phyloP scores from a whole-genome alignment of 2,888 invertebrate genomes.

The Drosophila sordidula region DNA sequence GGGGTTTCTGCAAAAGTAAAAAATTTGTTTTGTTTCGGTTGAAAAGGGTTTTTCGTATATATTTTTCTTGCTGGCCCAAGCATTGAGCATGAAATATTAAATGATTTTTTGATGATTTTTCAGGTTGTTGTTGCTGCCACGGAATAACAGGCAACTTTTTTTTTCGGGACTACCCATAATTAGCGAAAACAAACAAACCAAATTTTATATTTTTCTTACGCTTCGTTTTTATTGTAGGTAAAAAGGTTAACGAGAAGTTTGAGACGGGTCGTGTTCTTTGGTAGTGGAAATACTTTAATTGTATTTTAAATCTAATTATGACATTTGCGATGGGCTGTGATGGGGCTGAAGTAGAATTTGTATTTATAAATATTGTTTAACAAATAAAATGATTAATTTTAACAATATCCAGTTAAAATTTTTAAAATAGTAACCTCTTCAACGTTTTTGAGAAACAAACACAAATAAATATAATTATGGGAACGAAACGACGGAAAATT shows the following conservation, averaged over 20 bases:
- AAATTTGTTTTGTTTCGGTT: slow-evolving; percentile 42
- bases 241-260: slow-evolving; percentile 21
- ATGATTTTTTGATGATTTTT: slow-evolving; percentile 67
- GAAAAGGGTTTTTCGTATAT: slow-evolving; percentile 57
- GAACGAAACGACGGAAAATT: too few species aligned
- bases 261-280: slow-evolving; percentile 7
- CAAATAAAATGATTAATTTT: not conserved
- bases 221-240: slow-evolving; percentile 15
- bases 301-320: slow-evolving; percentile 47
- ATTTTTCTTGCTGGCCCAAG: slow-evolving; percentile 36
- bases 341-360: too few species aligned
- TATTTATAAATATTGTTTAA: not conserved
- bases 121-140: slow-evolving; percentile 15
- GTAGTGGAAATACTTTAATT: slow-evolving; percentile 42
- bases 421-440: too few species aligned
- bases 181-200: slow-evolving; percentile 58
- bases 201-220: slow-evolving; percentile 47
- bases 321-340: slow-evolving; percentile 1
- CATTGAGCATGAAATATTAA: slow-evolving; percentile 62
- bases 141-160: slow-evolving; percentile 19
- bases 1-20: slow-evolving; percentile 66
- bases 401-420: too few species aligned
- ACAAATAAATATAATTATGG: too few species aligned
- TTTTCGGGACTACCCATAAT: slow-evolving; percentile 42
- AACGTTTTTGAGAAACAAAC: too few species aligned